These are phyloP conservation scores for Urophycis tenuis DNA, from an alignment of 2,797 vertebrate species.

Conservation along the genomic window DNA sequence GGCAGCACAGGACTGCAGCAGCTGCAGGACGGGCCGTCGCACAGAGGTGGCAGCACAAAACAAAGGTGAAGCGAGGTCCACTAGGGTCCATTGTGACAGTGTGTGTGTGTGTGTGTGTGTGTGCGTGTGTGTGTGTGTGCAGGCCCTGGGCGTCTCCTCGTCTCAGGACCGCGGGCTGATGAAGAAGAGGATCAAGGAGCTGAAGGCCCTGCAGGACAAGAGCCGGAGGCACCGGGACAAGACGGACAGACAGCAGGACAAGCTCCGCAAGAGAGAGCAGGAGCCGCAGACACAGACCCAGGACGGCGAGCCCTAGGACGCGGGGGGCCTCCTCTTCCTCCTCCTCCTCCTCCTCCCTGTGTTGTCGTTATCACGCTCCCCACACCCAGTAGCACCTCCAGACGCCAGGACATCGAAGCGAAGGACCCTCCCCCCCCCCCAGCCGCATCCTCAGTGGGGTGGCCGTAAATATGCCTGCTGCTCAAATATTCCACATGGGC, in stretches of 20 bases:
- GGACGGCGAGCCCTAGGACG: slow-evolving; percentile 63
- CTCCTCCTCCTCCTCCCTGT: no score
- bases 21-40: neutral
- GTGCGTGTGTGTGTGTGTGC: slow-evolving; percentile 16
- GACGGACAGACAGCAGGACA: slow-evolving; percentile 84
- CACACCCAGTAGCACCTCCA: slow-evolving; percentile 45
- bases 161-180: slow-evolving; percentile 85
- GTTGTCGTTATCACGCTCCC: slow-evolving; percentile 35
- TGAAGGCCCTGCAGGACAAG: slow-evolving; percentile 86
- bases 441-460: slow-evolving; percentile 29
- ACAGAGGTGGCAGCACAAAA: neutral
- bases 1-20: neutral
- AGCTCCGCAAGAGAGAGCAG: slow-evolving; percentile 63
- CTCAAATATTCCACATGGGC: slow-evolving; percentile 33
- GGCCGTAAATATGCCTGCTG: slow-evolving; percentile 44
- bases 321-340: slow-evolving; percentile 61
- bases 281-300: slow-evolving; percentile 73
- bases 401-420: neutral
- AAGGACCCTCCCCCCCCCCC: no score
- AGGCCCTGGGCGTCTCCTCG: slow-evolving; percentile 82
- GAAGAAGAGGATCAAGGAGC: slow-evolving; percentile 94
- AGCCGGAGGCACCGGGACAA: slow-evolving; percentile 83
- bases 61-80: neutral
- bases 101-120: neutral
- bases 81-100: no score